Evolutionary conservation across 2,888 invertebrate genomes (phyloP), one percentile per base, ranked within the genome.

Genomic region (Caenorhabditis afra): DNA sequence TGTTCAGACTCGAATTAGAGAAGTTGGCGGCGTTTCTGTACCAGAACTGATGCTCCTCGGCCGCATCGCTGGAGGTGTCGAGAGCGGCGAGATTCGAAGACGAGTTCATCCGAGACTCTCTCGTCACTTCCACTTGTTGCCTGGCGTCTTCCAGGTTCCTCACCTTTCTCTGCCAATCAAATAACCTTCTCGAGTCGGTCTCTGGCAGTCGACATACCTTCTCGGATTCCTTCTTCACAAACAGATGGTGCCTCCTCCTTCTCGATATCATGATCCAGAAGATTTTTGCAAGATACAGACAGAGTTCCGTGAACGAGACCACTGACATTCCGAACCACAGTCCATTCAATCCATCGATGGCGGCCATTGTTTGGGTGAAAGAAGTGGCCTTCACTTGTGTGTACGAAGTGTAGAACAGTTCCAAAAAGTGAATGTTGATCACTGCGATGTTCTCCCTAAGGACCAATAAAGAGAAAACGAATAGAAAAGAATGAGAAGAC

Each of bases 321-420:
- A 71, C 39, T 10, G 78, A 78, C 71, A 78, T 78, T 14, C 78
- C 78, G 20, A 71, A 71, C 58, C 71, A 78, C 23, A 78, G 52
- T 3, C 78, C 71, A n/a, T 61, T 71, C 23, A 66, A 10, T 11
- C 78, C 78, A 18, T 61, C 66, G 8, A 78, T 71, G 23, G 44
- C 39, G 20, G 49, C 68, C 58, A 50, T 1, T 39, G 44, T 20
- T 35, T 55, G 1, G 47, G 18, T 16, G 18, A 16, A 37, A 14
- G 23, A 29, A 22, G 66, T 75, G 3, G 59, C 67, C 14, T 75
- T 75, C 2, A 75, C 75, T 67, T 71, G 65, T 10, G 59, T 61
- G 41, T 70, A 78, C 0, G 58, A 49, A 22, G 78, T 78, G 45
- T 71, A 66, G 45, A 71, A 71, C 14, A 71, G 35, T 23, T 78